phyloP scores from a whole-genome alignment of 2,888 invertebrate genomes.

The Scelioninae gen. 2 region DNA sequence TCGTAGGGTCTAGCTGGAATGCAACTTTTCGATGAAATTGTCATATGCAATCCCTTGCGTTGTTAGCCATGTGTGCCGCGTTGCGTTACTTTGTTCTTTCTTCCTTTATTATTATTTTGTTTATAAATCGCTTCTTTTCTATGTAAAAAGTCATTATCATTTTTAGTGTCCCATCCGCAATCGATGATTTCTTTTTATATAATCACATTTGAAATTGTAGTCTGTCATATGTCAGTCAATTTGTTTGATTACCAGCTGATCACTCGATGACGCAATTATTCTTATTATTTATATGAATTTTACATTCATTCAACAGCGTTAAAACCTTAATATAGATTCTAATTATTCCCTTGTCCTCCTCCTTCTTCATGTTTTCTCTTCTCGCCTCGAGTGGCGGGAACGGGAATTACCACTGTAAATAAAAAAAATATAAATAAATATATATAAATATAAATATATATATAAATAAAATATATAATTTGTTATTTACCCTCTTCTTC shows the following conservation, averaged over 20 bases:
- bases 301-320: conserved; percentile 72
- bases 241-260: conserved; percentile 74
- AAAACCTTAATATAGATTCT: conserved; percentile 67
- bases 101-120: conserved; percentile 31
- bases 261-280: conserved; percentile 73
- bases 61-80: conserved; percentile 34
- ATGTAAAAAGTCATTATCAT: conserved; percentile 54
- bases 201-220: conserved; percentile 54
- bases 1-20: conserved; percentile 75
- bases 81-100: conserved; percentile 8
- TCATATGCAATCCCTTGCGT: conserved; percentile 46
- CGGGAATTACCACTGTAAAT: conserved; percentile 76
- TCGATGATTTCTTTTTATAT: conserved; percentile 61
- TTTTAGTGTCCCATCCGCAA: conserved; percentile 44
- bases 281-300: conserved; percentile 73
- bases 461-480: not conserved
- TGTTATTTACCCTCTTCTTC: conserved; percentile 66
- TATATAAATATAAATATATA: not conserved
- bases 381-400: conserved; percentile 78
- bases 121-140: conserved; percentile 46
- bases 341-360: conserved; percentile 74
- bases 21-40: conserved; percentile 72
- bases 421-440: too few species aligned
- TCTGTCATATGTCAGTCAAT: conserved; percentile 72
- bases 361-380: conserved; percentile 85